These are phyloP conservation scores for Squalus acanthias DNA, from an alignment of 2,797 vertebrate species.

Conservation along the genomic window DNA sequence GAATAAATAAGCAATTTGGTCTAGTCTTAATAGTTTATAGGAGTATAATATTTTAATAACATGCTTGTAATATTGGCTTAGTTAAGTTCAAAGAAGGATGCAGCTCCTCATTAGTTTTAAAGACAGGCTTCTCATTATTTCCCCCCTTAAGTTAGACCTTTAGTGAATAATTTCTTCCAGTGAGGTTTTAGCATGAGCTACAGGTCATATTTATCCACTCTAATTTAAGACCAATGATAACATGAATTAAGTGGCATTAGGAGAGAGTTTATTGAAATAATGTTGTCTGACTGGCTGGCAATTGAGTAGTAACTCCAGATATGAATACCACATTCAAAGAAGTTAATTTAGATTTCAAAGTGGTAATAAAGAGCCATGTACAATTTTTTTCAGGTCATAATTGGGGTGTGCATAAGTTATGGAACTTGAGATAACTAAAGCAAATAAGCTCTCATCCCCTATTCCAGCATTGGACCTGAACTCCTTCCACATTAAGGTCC, in stretches of 20 bases:
- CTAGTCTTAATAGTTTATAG: background rate
- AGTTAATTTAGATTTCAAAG: no score
- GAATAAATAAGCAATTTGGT: background rate
- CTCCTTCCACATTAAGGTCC: no score
- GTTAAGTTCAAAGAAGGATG: background rate
- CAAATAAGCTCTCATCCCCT: no score
- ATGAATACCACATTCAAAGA: no score
- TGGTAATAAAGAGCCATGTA: no score
- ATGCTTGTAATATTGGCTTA: background rate
- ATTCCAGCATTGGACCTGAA: no score
- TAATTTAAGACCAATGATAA: background rate
- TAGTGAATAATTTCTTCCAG: background rate
- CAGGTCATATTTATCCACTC: background rate
- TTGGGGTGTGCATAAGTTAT: no score
- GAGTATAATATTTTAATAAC: background rate
- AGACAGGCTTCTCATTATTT: background rate
- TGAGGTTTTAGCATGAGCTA: background rate
- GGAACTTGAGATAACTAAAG: no score
- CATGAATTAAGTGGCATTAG: background rate
- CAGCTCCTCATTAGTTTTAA: background rate
- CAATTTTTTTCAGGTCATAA: no score
- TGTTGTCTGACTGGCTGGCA: background rate
- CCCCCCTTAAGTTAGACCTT: background rate
- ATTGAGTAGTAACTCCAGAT: no score
- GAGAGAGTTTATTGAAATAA: background rate